A percentile compares a stretch with the other conserved stretches of the same genome.
phyloP scores from a whole-genome alignment of 2,888 invertebrate genomes.

The Bembecia ichneumoniformis region DNA sequence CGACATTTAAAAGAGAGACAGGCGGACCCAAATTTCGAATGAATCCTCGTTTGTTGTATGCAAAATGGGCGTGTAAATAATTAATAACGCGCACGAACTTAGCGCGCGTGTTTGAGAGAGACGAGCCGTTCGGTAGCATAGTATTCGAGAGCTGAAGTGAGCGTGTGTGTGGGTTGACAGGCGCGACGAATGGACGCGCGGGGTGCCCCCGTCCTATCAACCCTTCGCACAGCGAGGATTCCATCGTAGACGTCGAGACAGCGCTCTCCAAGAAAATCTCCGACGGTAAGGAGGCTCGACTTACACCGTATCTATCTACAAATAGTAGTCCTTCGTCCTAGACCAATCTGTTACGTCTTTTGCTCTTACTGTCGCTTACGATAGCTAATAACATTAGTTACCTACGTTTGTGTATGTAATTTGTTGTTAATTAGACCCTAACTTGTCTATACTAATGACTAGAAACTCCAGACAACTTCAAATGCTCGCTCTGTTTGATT shows the following conservation, averaged over 20 bases:
- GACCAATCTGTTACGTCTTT: conserved; percentile 37
- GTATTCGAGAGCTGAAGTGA: conserved; percentile 45
- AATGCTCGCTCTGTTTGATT: too few relatives aligned
- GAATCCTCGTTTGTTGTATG: too few relatives aligned
- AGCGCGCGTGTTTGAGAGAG: conserved; percentile 2
- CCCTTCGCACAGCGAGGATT: conserved; percentile 86
- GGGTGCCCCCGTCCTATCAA: conserved; percentile 63
- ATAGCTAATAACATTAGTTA: conserved; percentile 20
- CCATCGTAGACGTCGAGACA: conserved; percentile 77
- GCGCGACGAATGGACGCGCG: conserved; percentile 55
- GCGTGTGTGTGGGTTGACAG: conserved; percentile 65
- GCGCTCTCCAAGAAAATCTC: conserved; percentile 86
- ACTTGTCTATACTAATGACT: not conserved
- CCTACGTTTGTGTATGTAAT: conserved; percentile 9
- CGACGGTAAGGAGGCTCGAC: conserved; percentile 77
- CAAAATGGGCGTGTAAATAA: too few relatives aligned
- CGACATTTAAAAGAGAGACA: too few relatives aligned
- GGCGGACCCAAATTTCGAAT: too few relatives aligned
- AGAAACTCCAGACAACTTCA: too few relatives aligned
- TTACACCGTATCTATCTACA: conserved; percentile 19
- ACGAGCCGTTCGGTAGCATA: not conserved
- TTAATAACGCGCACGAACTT: not conserved
- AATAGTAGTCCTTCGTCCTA: conserved; percentile 34
- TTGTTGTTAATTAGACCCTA: conserved; percentile 7
- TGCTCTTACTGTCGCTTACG: conserved; percentile 52